These are phyloP conservation scores for Sciaenops ocellatus DNA, from an alignment of 2,797 vertebrate species.

Conservation along the genomic window DNA sequence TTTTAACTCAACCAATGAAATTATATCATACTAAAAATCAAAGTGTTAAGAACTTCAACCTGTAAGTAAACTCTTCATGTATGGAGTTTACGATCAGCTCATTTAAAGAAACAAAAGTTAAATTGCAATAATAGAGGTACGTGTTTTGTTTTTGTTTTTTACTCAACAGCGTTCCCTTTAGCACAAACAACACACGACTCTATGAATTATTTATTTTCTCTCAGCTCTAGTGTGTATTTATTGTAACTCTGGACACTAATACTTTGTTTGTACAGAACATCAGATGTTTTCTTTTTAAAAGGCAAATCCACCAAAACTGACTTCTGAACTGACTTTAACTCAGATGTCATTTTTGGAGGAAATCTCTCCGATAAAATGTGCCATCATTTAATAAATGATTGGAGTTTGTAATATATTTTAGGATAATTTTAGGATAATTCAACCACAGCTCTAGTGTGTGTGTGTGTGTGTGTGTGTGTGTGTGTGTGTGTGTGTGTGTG, in stretches of 20 bases:
- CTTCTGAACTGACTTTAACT: background rate
- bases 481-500: background rate
- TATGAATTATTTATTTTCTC: conserved; percentile 87
- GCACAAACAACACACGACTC: conserved; percentile 2
- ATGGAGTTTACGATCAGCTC: background rate
- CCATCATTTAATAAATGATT: conserved; percentile 71
- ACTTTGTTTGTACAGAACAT: conserved; percentile 90
- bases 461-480: background rate
- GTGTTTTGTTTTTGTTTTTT: background rate
- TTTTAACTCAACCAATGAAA: conserved; percentile 12
- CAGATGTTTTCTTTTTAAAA: conserved; percentile 84
- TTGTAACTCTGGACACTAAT: conserved; percentile 90
- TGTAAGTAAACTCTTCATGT: background rate
- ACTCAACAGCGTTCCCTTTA: background rate
- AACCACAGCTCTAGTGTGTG: background rate
- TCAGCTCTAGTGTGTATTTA: conserved; percentile 89
- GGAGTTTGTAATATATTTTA: conserved; percentile 35
- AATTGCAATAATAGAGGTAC: background rate
- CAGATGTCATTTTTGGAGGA: conserved; percentile 2
- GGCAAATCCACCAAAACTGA: conserved; percentile 6
- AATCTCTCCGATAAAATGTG: conserved; percentile 78
- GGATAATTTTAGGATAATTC: too few relatives aligned
- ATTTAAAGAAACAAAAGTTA: background rate
- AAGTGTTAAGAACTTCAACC: background rate
- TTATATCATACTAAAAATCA: background rate